A percentile compares a stretch with the other conserved stretches of the same genome.
phyloP scores from a whole-genome alignment of 2,113 vertebrate genomes.

The Sinocyclocheilus anshuiensis region DNA sequence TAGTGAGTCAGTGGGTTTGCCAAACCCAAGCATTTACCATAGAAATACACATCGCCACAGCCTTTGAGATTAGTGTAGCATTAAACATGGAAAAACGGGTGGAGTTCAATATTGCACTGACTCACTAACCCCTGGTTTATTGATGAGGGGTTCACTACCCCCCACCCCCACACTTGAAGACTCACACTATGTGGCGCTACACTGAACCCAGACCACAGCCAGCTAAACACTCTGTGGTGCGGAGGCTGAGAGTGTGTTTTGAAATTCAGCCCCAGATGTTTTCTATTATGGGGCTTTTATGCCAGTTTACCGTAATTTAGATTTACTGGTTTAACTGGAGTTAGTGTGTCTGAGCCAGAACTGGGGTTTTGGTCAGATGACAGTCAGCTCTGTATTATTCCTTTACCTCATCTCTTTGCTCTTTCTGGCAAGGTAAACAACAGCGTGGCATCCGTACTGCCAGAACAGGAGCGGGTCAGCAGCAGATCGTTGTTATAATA shows the following conservation, averaged over 20 bases:
- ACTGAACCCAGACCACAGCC: constrained; percentile 54
- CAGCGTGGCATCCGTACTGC: neutral
- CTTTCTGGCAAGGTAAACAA: constrained; percentile 2
- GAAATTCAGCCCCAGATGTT: constrained; percentile 68
- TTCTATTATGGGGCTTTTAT: constrained; percentile 68
- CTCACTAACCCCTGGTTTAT: constrained; percentile 53
- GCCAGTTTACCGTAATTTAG: constrained; percentile 67
- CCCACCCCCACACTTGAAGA: constrained; percentile 15
- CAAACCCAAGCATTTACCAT: constrained; percentile 36
- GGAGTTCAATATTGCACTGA: constrained; percentile 54
- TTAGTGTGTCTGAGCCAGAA: constrained; percentile 45
- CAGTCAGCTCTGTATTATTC: constrained; percentile 30
- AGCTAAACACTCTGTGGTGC: constrained; percentile 55
- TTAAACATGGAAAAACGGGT: constrained; percentile 56
- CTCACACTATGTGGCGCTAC: constrained; percentile 42
- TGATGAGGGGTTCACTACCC: constrained; percentile 52
- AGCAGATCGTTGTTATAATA: neutral
- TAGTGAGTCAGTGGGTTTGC: constrained; percentile 2
- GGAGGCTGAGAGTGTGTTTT: constrained; percentile 34
- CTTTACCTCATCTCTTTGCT: constrained; percentile 10
- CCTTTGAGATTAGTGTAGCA: constrained; percentile 36
- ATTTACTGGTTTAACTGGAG: constrained; percentile 64
- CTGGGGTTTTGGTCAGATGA: constrained; percentile 59
- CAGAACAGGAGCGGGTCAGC: constrained; percentile 19
- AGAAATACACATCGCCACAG: constrained; percentile 30